Conservation (phyloP, 2,113 vertebrate species). For the Pseudorhombus dupliciocellatus region DNA sequence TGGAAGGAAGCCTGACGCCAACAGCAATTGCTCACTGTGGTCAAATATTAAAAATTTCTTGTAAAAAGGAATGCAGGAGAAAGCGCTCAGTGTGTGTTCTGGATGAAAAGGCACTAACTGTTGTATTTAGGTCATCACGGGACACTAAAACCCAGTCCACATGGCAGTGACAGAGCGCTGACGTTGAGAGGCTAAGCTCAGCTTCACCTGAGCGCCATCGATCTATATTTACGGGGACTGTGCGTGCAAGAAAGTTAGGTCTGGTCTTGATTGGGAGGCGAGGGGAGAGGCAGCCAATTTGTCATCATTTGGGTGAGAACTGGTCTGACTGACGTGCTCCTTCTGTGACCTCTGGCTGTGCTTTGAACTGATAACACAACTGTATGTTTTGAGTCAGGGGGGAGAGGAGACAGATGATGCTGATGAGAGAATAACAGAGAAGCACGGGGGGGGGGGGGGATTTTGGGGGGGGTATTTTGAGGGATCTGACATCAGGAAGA, state of each 20-base stretch:
- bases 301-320: conserved; percentile 78
- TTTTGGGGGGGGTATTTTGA: not conserved
- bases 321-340: conserved; percentile 72
- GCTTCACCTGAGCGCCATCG: conserved; percentile 61
- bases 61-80: conserved; percentile 17
- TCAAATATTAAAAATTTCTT: conserved; percentile 28
- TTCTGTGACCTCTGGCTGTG: conserved; percentile 59
- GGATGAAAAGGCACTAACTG: not conserved
- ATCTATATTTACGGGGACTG: conserved; percentile 59
- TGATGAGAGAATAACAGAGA: conserved; percentile 33
- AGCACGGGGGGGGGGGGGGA: conserved; percentile 17
- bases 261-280: conserved; percentile 72
- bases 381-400: conserved; percentile 16
- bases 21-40: conserved; percentile 9
- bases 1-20: conserved; percentile 15
- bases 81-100: not conserved
- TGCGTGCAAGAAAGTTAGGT: conserved; percentile 47
- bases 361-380: conserved; percentile 67
- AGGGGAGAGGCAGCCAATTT: conserved; percentile 62
- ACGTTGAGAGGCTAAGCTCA: conserved; percentile 36
- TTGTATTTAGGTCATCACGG: not conserved
- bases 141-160: conserved; percentile 5
- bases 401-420: conserved; percentile 2
- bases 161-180: conserved; percentile 31
- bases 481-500: not conserved